phyloP scores from a whole-genome alignment of 2,888 invertebrate genomes.

The Danaus chrysippus region DNA sequence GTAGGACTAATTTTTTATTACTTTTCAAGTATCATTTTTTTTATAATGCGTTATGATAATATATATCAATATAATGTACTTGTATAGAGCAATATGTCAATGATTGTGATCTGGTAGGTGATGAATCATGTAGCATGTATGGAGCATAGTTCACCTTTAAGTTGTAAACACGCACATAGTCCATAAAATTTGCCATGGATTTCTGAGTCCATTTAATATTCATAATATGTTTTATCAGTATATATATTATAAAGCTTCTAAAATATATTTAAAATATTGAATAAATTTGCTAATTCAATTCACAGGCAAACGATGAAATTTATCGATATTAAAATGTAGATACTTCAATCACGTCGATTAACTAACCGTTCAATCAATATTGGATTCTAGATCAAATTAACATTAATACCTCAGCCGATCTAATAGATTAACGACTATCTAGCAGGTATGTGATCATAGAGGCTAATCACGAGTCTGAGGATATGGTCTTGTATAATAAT shows the following conservation, averaged over 20 bases:
- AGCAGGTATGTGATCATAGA: slow-evolving; percentile 49
- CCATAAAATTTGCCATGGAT: too few relatives aligned
- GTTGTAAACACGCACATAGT: slow-evolving; percentile 6
- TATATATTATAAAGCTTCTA: too few relatives aligned
- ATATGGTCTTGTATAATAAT: slow-evolving; percentile 9
- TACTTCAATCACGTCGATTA: slow-evolving; percentile 30
- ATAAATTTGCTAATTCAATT: too few relatives aligned
- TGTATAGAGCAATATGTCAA: too few relatives aligned
- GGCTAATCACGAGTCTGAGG: slow-evolving; percentile 49
- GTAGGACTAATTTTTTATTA: too few relatives aligned
- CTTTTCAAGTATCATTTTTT: too few relatives aligned
- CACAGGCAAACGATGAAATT: too few relatives aligned
- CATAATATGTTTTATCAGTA: too few relatives aligned
- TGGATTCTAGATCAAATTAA: slow-evolving; percentile 55
- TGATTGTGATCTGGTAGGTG: not conserved
- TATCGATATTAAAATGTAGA: too few relatives aligned
- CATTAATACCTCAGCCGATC: slow-evolving; percentile 60
- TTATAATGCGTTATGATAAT: slow-evolving; percentile 22
- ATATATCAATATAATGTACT: slow-evolving; percentile 59
- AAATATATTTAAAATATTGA: too few relatives aligned
- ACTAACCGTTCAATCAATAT: slow-evolving; percentile 37
- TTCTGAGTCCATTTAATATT: too few relatives aligned
- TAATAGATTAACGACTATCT: slow-evolving; percentile 67
- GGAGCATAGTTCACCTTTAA: not conserved
- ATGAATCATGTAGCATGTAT: slow-evolving; percentile 4